Evolutionary conservation across 2,888 invertebrate species (phyloP), one percentile per base, ranked within the genome.

Genomic region (Ophion ellenae): DNA sequence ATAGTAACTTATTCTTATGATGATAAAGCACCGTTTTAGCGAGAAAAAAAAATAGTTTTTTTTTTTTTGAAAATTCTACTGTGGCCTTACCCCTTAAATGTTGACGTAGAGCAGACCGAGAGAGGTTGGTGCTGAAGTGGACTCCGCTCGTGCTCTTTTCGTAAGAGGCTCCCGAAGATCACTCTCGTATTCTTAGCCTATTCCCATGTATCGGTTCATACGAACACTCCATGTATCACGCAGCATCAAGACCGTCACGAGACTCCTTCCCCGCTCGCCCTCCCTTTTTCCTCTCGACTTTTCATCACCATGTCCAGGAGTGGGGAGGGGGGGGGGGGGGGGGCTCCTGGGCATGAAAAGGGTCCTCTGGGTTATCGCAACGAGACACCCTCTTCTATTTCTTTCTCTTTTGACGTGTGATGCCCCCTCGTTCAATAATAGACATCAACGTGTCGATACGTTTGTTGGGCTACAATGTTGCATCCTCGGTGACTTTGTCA

Each of bases 331-430:
- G n/a, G n/a, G n/a, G n/a, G n/a, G 32, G 32, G 32, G 32, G 32
- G 32, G 32, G 32, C 3, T 2, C 32, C 32, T 32, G 32, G 3
- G 9, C 11, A 10, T 17, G 64, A 28, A 59, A 77, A 76, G 63
- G 71, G 73, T 84, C 64, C 74, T 78, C 67, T 45, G 53, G 69
- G 74, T 85, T 85, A 85, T 81, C 85, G 85, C 78, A 81, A 85
- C 67, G 77, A 53, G 81, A 78, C 78, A 81, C 76, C 69, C 77
- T 74, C 74, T 24, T 77, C 45, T 45, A 40, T 69, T 59, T 20
- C n/a, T 53, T n/a, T 9, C 67, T 45, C 53, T 24, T 47, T 45
- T 69, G 20, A 24, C 14, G 9, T 36, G 2, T n/a, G 14, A 36
- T 6, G 17, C n/a, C 14, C 11, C 17, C 9, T 3, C 17, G 17